phyloP scores from a whole-genome alignment of 2,113 vertebrate genomes.

The Carassius auratus region DNA sequence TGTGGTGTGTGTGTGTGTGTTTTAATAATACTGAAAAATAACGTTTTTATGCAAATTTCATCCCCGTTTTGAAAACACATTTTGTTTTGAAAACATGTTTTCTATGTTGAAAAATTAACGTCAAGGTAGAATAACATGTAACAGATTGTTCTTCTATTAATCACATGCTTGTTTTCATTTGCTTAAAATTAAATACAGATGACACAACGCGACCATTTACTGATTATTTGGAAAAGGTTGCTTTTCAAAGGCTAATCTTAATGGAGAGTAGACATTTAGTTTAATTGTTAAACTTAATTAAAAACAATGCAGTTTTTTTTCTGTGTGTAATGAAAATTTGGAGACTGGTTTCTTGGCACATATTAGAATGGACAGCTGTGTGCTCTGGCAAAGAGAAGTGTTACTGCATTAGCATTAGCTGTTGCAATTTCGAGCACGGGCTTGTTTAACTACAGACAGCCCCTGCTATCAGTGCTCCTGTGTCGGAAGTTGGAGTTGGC shows the following conservation, averaged over 20 bases:
- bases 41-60: no score
- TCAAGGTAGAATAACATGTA: neutral
- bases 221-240: neutral
- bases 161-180: neutral
- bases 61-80: no score
- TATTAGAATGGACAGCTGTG: neutral
- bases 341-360: neutral
- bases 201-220: neutral
- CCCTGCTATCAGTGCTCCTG: conserved; percentile 5
- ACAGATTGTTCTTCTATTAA: neutral
- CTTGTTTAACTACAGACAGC: neutral
- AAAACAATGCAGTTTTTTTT: neutral
- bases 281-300: neutral
- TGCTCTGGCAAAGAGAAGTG: conserved; percentile 20
- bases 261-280: neutral
- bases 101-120: neutral
- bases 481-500: neutral
- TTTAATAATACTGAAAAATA: no score
- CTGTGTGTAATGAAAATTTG: neutral
- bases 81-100: neutral
- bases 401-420: neutral
- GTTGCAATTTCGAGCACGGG: neutral
- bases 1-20: no score
- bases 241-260: neutral
- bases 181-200: neutral